A percentile compares a stretch with the other conserved stretches of the same genome.
phyloP scores from a whole-genome alignment of 2,797 vertebrate genomes.

The Sciurus carolinensis region DNA sequence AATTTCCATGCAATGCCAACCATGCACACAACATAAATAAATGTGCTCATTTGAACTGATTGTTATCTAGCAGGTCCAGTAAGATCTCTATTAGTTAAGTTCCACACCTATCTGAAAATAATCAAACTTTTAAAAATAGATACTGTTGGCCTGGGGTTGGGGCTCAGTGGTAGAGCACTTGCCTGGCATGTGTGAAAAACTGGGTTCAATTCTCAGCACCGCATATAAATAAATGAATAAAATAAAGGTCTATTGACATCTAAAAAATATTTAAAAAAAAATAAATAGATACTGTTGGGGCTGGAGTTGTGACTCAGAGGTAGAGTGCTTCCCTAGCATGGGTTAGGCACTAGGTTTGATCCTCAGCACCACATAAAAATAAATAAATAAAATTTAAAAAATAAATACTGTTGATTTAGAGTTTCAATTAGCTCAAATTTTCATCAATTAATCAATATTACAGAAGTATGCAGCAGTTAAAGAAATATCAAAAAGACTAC shows the following conservation, averaged over 20 bases:
- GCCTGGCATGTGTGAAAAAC: no score
- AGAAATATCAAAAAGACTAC: background rate
- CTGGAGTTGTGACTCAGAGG: no score
- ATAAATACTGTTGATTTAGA: background rate
- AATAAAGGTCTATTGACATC: no score
- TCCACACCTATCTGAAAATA: background rate
- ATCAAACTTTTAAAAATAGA: constrained; percentile 31
- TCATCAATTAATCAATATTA: constrained; percentile 51
- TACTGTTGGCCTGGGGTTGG: background rate
- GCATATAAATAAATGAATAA: background rate
- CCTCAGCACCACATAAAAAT: no score
- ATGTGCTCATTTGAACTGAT: constrained; percentile 21
- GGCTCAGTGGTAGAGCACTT: no score
- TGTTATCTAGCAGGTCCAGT: constrained; percentile 12
- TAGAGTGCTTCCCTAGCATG: no score
- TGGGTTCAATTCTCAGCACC: no score
- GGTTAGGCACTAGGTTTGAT: no score
- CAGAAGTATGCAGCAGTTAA: background rate
- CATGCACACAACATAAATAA: background rate
- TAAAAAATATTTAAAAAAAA: background rate
- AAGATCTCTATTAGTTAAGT: constrained; percentile 36
- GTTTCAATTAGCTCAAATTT: constrained; percentile 43
- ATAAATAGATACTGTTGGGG: background rate
- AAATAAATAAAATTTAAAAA: background rate
- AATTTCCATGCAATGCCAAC: background rate